These are phyloP conservation scores for Augiades crinisus DNA, from an alignment of 2,888 invertebrate species.

Conservation along the genomic window DNA sequence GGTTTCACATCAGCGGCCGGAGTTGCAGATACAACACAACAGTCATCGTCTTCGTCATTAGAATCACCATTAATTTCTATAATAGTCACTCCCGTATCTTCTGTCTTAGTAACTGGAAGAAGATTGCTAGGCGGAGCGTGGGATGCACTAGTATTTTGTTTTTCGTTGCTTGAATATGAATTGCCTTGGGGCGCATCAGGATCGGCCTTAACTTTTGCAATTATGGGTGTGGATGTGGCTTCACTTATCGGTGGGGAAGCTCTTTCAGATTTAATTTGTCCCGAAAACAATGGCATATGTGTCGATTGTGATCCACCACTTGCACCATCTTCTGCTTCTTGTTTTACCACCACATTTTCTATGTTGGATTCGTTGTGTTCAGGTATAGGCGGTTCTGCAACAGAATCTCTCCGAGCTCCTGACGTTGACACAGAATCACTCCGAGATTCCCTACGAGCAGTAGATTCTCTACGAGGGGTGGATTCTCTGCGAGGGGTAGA, in stretches of 20 bases:
- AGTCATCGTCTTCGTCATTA: slow-evolving; percentile 74
- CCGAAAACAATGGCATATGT: slow-evolving; percentile 54
- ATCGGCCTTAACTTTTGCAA: slow-evolving; percentile 62
- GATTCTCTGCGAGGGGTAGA: slow-evolving; percentile 35
- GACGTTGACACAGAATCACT: no score
- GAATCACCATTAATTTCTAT: slow-evolving; percentile 77
- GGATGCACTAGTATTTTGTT: slow-evolving; percentile 28
- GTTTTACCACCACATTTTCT: slow-evolving; percentile 62
- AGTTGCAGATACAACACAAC: slow-evolving; percentile 72
- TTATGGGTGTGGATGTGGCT: slow-evolving; percentile 48
- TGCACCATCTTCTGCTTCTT: slow-evolving; percentile 49
- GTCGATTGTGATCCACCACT: slow-evolving; percentile 40
- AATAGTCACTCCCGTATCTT: slow-evolving; percentile 56
- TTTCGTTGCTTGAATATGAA: slow-evolving; percentile 37
- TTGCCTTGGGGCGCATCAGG: slow-evolving; percentile 40
- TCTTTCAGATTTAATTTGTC: slow-evolving; percentile 65
- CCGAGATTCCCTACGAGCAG: slow-evolving; percentile 43
- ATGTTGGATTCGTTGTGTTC: slow-evolving; percentile 40
- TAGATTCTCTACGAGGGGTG: slow-evolving; percentile 17
- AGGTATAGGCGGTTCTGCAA: no score
- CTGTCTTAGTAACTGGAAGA: slow-evolving; percentile 60
- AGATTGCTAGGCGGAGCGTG: slow-evolving; percentile 33
- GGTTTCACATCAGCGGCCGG: slow-evolving; percentile 70
- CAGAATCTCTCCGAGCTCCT: no score
- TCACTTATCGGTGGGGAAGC: slow-evolving; percentile 50